Evolutionary conservation across 2,113 vertebrate genomes (phyloP), one percentile per base, ranked within the genome.

Genomic region (Dinomys branickii): DNA sequence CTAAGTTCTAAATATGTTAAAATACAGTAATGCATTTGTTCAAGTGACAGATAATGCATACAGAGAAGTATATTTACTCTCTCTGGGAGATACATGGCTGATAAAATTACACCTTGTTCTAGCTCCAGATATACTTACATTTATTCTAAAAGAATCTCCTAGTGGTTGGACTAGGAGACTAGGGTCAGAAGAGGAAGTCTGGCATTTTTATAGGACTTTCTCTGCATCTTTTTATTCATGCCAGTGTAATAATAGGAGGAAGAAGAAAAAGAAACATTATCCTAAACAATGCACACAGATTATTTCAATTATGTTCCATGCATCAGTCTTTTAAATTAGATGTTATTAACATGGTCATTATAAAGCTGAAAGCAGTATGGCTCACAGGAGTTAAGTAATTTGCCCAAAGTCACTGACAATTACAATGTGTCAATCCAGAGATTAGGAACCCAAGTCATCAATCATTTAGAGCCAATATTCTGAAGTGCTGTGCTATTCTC

Each of bases 141-240:
- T 83, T 92, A 92, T 90, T n/a, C 24, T n/a, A 56, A 94, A 90
- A 38, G 35, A 86, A 24, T 88, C 52, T 63, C 44, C 54, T 54
- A 75, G 2, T 33, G 26, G n/a, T 61, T 59, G 44, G 90, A 71
- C 67, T 75, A 88, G 12, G 73, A 80, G 26, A 54, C 65, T 3
- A 88, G 71, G 13, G 41, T 90, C 61, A 41, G 77, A 90, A 50
- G 8, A 56, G 44, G 56, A 83, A 47, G 17, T 28, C 12, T 82
- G 56, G 26, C 2, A 30, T 30, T 50, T 83, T 73, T 47, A 19
- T 50, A 47, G 44, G 41, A 38, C 30, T 82, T 52, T 91, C 71
- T 80, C 71, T 58, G 17, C 10, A 38, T 65, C 41, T 35, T 82
- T 85, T n/a, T 44, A 65, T 59, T 77, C 41, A 28, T 16, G 16